These are phyloP conservation scores for Podabrus alpinus DNA, from an alignment of 2,888 invertebrate species.

Conservation along the genomic window DNA sequence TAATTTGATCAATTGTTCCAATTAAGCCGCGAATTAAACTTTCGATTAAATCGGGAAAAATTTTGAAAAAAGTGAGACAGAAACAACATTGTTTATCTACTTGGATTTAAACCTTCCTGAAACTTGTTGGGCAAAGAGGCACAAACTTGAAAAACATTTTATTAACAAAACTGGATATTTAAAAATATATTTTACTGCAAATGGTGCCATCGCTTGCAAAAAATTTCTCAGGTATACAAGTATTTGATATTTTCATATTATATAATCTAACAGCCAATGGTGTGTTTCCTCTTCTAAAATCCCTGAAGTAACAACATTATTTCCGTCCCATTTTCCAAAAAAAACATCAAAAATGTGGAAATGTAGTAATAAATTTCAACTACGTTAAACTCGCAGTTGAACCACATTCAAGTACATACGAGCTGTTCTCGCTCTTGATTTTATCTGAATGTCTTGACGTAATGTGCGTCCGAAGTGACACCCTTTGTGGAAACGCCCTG, in stretches of 20 bases:
- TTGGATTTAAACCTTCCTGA: too few relatives aligned
- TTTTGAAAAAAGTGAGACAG: too few relatives aligned
- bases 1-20: too few relatives aligned
- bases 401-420: background rate
- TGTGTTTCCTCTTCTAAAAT: background rate
- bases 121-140: too few relatives aligned
- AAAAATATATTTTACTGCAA: background rate
- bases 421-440: background rate
- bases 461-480: constrained; percentile 2
- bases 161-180: background rate
- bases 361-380: background rate
- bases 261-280: background rate
- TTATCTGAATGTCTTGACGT: background rate
- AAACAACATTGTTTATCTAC: too few relatives aligned
- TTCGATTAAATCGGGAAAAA: too few relatives aligned
- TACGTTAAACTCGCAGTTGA: background rate
- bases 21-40: too few relatives aligned
- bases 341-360: background rate
- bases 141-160: background rate
- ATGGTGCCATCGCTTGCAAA: background rate
- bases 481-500: constrained; percentile 3
- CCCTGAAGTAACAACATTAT: background rate
- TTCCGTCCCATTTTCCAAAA: background rate
- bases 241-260: background rate
- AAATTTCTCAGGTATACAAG: background rate